These are phyloP conservation scores for Lutjanus argentimaculatus DNA, from an alignment of 2,797 vertebrate genomes.

Conservation along the genomic window DNA sequence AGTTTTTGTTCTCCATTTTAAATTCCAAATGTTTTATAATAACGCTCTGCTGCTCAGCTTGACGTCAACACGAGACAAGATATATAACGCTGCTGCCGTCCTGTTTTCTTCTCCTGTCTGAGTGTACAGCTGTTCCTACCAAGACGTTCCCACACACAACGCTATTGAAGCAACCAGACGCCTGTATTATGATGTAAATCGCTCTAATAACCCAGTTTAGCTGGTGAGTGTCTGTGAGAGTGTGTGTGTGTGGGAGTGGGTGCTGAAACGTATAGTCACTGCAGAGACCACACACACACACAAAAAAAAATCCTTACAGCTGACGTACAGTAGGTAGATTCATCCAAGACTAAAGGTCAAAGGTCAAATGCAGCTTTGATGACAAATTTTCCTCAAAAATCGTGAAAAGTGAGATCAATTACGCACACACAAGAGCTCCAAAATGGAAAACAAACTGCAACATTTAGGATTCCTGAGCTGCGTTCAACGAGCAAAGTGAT, in stretches of 20 bases:
- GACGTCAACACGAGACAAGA: constrained; percentile 63
- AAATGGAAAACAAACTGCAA: constrained; percentile 56
- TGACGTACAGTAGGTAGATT: constrained; percentile 6
- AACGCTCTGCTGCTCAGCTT: constrained; percentile 40
- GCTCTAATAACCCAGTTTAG: constrained; percentile 88
- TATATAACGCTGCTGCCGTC: constrained; percentile 59
- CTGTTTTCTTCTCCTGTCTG: constrained; percentile 68
- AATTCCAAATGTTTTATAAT: constrained; percentile 39
- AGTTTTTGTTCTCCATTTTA: constrained; percentile 6
- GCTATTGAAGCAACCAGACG: constrained; percentile 80
- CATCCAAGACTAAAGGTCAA: constrained; percentile 12
- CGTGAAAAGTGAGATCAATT: not conserved
- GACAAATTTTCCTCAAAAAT: not conserved
- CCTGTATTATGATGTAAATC: constrained; percentile 88
- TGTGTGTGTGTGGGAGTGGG: constrained; percentile 26
- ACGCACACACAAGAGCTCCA: not conserved
- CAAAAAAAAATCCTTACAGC: constrained; percentile 17
- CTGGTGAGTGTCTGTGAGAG: constrained; percentile 73
- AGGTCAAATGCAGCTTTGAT: constrained; percentile 44
- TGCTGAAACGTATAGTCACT: constrained; percentile 47
- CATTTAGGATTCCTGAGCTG: constrained; percentile 65
- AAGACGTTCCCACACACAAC: constrained; percentile 83
- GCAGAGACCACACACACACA: constrained; percentile 22
- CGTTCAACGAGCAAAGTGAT: constrained; percentile 71
- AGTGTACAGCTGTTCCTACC: constrained; percentile 81